These are phyloP conservation scores for Xyrichtys novacula DNA, from an alignment of 2,797 vertebrate genomes.

Conservation along the genomic window DNA sequence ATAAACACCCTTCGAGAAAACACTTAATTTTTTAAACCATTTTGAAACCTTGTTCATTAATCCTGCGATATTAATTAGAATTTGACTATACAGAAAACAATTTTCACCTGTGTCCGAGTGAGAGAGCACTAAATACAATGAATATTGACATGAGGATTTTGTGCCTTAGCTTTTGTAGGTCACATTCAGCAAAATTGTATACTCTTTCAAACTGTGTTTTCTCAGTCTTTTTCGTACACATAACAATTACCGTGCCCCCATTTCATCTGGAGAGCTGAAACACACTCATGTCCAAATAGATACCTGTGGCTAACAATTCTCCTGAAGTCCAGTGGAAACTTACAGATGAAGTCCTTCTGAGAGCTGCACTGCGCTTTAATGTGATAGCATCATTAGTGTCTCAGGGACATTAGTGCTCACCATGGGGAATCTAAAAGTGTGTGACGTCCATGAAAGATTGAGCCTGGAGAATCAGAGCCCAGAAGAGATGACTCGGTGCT, in stretches of 20 bases:
- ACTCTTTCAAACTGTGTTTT: no score
- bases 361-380: conserved; percentile 17
- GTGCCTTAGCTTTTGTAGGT: neutral
- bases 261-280: conserved; percentile 5
- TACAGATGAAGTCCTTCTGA: conserved; percentile 35
- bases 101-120: conserved; percentile 10
- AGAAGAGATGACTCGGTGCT: conserved; percentile 39
- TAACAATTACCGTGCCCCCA: neutral
- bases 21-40: conserved; percentile 29
- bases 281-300: neutral
- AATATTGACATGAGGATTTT: conserved; percentile 13
- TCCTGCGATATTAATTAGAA: conserved; percentile 41
- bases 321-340: conserved; percentile 2
- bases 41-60: conserved; percentile 43
- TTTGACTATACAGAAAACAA: conserved; percentile 12
- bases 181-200: conserved; percentile 15
- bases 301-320: conserved; percentile 21
- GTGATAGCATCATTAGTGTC: conserved; percentile 55
- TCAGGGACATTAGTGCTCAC: conserved; percentile 50
- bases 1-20: conserved; percentile 22
- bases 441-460: conserved; percentile 57
- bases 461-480: conserved; percentile 26
- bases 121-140: conserved; percentile 15
- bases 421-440: conserved; percentile 46
- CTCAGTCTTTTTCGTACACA: neutral